These are phyloP conservation scores for Chionomys nivalis DNA, from an alignment of 2,113 vertebrate genomes.

Conservation along the genomic window DNA sequence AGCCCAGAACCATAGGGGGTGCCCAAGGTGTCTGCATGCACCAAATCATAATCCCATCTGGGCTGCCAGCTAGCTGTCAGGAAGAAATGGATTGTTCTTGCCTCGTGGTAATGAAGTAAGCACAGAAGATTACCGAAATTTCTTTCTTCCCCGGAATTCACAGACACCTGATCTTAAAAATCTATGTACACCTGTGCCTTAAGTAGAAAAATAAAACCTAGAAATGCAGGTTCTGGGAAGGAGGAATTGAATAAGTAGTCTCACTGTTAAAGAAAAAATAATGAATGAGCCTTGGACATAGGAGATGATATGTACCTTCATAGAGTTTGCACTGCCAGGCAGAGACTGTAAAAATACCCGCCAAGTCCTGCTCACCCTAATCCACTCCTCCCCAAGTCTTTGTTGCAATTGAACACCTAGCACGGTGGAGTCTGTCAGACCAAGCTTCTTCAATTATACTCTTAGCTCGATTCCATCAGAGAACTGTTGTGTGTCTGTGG, in stretches of 20 bases:
- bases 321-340: no score
- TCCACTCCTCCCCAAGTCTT: neutral
- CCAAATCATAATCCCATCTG: neutral
- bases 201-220: conserved; percentile 28
- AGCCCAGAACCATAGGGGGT: neutral
- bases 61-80: neutral
- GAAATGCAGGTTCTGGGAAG: neutral
- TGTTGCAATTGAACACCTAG: neutral
- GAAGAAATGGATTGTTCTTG: neutral
- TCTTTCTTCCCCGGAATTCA: neutral
- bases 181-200: neutral
- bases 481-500: neutral
- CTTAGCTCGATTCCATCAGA: neutral
- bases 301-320: neutral
- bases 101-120: neutral
- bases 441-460: accelerated
- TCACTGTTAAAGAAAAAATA: neutral
- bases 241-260: neutral
- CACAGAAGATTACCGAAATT: neutral
- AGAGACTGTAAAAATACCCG: neutral
- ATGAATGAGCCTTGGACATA: neutral
- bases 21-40: neutral
- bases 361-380: neutral
- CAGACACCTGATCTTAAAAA: conserved; percentile 28
- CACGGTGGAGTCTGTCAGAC: neutral